Percentiles rank a stretch among this genome's conserved stretches.
phyloP scores from a whole-genome alignment of 37 sponge, comb jelly and placozoan species.

The Spongilla lacustris region DNA sequence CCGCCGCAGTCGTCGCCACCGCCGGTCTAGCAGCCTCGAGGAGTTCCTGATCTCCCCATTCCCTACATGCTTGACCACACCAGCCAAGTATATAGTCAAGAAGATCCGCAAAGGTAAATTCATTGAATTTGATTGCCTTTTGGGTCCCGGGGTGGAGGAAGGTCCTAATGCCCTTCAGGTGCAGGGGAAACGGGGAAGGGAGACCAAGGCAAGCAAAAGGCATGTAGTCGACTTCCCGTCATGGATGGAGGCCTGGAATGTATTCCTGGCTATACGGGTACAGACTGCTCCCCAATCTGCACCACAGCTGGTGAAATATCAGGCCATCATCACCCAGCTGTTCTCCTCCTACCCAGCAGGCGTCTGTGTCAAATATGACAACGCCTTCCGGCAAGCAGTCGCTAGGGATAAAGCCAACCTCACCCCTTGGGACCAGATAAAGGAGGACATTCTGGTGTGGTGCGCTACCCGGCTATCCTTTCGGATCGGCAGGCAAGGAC shows the following conservation, averaged over 20 bases:
- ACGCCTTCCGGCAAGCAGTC: conserved; percentile 21
- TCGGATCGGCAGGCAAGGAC: neutral
- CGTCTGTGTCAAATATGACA: conserved; percentile 20
- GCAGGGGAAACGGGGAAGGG: conserved; percentile 1
- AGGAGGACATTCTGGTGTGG: conserved; percentile 31
- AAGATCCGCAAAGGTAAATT: conserved; percentile 24
- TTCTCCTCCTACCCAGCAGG: neutral
- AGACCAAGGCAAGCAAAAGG: neutral
- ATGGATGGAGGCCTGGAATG: conserved; percentile 56
- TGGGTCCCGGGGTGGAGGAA: neutral
- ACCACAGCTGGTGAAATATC: conserved; percentile 31
- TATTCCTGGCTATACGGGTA: neutral
- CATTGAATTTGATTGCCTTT: neutral
- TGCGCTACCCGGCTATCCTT: neutral
- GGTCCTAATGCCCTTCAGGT: neutral
- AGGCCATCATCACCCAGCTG: conserved; percentile 16
- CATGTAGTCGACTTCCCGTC: conserved; percentile 12
- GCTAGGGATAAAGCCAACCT: conserved; percentile 15
- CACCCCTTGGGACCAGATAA: conserved; percentile 17
- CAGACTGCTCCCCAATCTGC: conserved; percentile 3
- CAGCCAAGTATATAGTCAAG: neutral
- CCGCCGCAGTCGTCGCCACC: no score
- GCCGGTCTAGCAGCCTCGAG: no score
- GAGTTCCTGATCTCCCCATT: no score
- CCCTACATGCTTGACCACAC: no score